A percentile compares a stretch with the other conserved stretches of the same genome.
Evolutionary conservation across 2,797 vertebrate genomes (phyloP).

Genomic region (Dromococcyx pavoninus): DNA sequence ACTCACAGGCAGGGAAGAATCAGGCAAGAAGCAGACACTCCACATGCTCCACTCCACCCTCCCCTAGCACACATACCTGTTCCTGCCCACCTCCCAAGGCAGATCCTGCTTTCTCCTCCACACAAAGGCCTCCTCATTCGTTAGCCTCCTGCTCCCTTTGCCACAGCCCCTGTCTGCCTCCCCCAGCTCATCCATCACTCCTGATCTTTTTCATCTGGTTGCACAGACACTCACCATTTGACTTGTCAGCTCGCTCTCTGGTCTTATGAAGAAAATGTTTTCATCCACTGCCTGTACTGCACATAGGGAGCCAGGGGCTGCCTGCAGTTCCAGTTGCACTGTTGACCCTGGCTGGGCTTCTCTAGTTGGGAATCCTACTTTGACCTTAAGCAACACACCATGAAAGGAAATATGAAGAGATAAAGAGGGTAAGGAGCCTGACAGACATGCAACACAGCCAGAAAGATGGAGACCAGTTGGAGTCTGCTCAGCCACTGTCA

Average conservation of each 20-base stretch:
- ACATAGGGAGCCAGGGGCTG: conserved; percentile 82
- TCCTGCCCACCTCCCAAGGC: background rate
- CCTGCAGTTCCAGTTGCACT: conserved; percentile 76
- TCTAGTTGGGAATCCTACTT: conserved; percentile 73
- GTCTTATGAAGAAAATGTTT: conserved; percentile 73
- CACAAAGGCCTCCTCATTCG: background rate
- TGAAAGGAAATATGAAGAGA: background rate
- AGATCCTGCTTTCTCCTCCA: background rate
- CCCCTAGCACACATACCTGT: background rate
- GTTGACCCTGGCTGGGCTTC: conserved; percentile 76
- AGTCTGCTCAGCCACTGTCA: background rate
- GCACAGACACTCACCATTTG: conserved; percentile 70
- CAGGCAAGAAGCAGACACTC: background rate
- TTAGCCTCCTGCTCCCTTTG: background rate
- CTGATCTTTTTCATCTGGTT: background rate
- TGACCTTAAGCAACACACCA: conserved; percentile 72
- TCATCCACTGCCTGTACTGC: conserved; percentile 83
- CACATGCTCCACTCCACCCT: background rate
- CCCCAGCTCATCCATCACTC: background rate
- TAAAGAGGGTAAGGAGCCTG: background rate
- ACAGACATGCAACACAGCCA: background rate
- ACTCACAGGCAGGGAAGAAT: background rate
- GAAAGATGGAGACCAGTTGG: background rate
- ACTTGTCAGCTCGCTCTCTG: conserved; percentile 75
- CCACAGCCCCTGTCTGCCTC: background rate